phyloP scores from a whole-genome alignment of 2,797 vertebrate genomes.

The Zalophus californianus region DNA sequence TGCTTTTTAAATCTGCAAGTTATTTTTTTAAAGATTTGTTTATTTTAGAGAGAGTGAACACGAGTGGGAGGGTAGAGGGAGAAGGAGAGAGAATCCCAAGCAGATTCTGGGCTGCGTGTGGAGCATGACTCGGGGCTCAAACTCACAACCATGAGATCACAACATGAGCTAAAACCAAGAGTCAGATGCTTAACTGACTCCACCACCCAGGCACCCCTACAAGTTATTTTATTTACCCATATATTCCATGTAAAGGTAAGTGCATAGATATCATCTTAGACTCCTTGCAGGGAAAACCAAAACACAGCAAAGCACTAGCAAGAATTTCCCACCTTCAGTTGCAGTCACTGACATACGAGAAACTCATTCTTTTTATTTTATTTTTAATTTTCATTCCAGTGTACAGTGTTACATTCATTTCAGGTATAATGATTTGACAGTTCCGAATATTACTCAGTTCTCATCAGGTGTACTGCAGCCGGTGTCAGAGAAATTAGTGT shows the following conservation, averaged over 20 bases:
- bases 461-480: neutral
- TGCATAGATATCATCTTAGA: neutral
- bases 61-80: neutral
- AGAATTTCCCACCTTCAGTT: neutral
- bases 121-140: neutral
- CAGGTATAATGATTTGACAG: neutral
- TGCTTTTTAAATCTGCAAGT: neutral
- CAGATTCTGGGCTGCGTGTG: neutral
- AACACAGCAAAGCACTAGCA: neutral
- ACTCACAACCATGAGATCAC: neutral
- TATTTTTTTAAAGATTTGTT: neutral
- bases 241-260: neutral
- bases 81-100: neutral
- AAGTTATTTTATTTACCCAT: neutral
- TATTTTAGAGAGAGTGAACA: neutral
- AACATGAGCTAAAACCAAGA: neutral
- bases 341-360: neutral
- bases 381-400: neutral
- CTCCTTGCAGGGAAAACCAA: neutral
- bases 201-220: neutral
- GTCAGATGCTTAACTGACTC: neutral
- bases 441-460: neutral
- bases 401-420: neutral
- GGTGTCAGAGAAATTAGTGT: neutral
- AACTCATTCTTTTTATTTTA: neutral